phyloP scores from a whole-genome alignment of 2,113 vertebrate species.

The Sphyrna mokarran region DNA sequence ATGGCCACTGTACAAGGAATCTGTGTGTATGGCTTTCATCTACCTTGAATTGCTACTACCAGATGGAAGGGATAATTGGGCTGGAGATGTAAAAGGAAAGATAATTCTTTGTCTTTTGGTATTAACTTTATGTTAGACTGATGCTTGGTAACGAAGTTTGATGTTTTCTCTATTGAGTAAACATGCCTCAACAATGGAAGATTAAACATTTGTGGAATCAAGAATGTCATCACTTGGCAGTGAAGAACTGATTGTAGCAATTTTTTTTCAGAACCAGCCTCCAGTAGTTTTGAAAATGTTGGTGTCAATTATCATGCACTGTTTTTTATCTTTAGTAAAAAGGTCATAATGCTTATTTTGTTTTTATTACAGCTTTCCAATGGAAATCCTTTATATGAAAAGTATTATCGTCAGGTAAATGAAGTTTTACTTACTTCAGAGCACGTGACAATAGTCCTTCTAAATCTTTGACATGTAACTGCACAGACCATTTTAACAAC shows the following conservation, averaged over 20 bases:
- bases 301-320: conserved; percentile 44
- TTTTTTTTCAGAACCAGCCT: not conserved
- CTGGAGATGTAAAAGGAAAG: not conserved
- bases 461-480: not conserved
- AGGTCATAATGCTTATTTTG: not conserved
- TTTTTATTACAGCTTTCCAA: conserved; percentile 72
- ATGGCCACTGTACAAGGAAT: not conserved
- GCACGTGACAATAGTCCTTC: not conserved
- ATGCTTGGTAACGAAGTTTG: not conserved
- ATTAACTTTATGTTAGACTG: not conserved
- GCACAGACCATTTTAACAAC: not conserved
- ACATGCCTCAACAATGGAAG: not conserved
- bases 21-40: not conserved
- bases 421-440: not conserved
- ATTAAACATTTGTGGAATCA: not conserved
- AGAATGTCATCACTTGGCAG: not conserved
- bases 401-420: conserved; percentile 92
- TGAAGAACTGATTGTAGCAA: not conserved
- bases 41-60: not conserved
- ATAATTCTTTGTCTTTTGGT: not conserved
- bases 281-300: conserved; percentile 27
- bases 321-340: conserved; percentile 35
- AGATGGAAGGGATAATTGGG: not conserved
- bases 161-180: not conserved
- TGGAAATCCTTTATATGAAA: conserved; percentile 95